phyloP scores from a whole-genome alignment of 2,797 vertebrate species.

The Aphelocoma californica region DNA sequence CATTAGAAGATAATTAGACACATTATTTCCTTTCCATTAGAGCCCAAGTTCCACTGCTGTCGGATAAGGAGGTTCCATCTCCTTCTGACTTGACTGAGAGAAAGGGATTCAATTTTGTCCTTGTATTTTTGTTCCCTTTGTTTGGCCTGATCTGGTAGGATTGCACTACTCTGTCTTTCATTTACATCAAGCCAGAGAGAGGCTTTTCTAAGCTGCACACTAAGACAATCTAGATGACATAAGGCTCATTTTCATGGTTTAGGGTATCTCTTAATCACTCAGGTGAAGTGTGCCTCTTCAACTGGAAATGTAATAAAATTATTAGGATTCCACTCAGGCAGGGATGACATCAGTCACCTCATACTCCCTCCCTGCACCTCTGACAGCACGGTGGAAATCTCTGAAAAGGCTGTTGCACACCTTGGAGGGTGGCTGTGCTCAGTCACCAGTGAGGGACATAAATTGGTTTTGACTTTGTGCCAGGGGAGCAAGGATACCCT shows the following conservation, averaged over 20 bases:
- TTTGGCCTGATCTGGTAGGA: not conserved
- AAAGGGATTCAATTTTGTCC: not conserved
- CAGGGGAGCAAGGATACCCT: not conserved
- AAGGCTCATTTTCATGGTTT: not conserved
- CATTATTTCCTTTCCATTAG: slow-evolving; percentile 59
- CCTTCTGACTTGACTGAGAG: not conserved
- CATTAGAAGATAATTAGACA: slow-evolving; percentile 55
- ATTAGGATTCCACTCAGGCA: slow-evolving; percentile 2
- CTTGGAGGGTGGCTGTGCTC: not conserved
- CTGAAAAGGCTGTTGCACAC: not conserved
- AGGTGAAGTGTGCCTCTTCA: not conserved
- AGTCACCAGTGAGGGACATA: not conserved
- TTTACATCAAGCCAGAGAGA: not conserved
- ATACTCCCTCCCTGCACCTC: not conserved
- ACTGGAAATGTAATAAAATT: not conserved
- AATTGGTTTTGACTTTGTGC: not conserved
- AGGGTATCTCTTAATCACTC: not conserved
- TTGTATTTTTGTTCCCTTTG: not conserved
- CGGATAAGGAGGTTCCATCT: not conserved
- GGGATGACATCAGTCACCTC: not conserved
- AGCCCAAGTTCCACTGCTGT: slow-evolving; percentile 7
- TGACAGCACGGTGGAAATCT: not conserved
- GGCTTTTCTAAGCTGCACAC: not conserved
- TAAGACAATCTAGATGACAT: not conserved
- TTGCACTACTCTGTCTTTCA: not conserved